A percentile compares a stretch with the other conserved stretches of the same genome.
Conservation (phyloP, 2,888 invertebrate species). For the Gastracanthus pulcherrimus region DNA sequence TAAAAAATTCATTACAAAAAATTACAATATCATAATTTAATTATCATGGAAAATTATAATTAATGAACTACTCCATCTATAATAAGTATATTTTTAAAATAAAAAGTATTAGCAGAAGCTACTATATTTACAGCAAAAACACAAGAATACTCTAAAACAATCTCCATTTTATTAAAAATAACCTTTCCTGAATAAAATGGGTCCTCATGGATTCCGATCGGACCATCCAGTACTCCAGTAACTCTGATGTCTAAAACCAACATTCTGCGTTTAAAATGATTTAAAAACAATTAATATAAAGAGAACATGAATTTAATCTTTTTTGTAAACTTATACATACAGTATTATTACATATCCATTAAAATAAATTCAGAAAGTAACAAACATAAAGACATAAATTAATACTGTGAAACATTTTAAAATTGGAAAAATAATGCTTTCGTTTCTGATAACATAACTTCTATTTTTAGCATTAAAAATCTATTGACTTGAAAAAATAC, state of each 20-base stretch:
- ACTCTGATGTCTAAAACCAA: constrained; percentile 51
- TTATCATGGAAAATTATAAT: too few species aligned
- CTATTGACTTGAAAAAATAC: too few species aligned
- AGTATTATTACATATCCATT: background rate
- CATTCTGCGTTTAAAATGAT: constrained; percentile 16
- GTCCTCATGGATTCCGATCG: constrained; percentile 51
- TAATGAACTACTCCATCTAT: background rate
- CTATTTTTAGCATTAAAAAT: too few species aligned
- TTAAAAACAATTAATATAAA: constrained; percentile 8
- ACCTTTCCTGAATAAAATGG: constrained; percentile 45
- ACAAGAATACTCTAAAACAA: constrained; percentile 2
- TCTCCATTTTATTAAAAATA: constrained; percentile 14
- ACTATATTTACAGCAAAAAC: constrained; percentile 14
- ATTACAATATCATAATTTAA: too few species aligned
- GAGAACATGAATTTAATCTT: background rate
- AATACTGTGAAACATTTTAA: background rate
- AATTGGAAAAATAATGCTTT: background rate
- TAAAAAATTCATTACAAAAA: too few species aligned
- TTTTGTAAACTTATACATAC: background rate
- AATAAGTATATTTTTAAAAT: background rate
- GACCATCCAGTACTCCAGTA: constrained; percentile 53
- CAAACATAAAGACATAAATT: background rate
- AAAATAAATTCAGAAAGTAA: background rate
- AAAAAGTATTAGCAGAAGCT: constrained; percentile 1
- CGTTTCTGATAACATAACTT: too few species aligned